These are phyloP conservation scores for Aurelia sp. DNA, from an alignment of 30 jellyfish, hydroid and myxozoan genomes.

Conservation along the genomic window DNA sequence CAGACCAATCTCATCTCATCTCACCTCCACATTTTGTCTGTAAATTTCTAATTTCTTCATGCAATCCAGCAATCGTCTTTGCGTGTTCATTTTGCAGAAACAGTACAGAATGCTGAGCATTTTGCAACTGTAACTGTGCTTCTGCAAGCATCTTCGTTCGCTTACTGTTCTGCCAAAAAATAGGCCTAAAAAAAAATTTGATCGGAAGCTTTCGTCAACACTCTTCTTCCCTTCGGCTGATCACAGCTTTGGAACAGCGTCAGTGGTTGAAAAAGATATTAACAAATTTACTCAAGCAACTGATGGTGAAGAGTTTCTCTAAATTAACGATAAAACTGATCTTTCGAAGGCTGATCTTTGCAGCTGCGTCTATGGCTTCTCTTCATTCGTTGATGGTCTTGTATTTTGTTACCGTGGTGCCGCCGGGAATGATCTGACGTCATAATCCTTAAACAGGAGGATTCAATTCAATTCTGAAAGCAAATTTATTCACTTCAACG, in stretches of 20 bases:
- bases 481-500: no score
- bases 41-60: slow-evolving; percentile 65
- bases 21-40: slow-evolving; percentile 73
- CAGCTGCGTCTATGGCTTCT: slow-evolving; percentile 1
- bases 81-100: slow-evolving; percentile 78
- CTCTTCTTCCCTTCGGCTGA: no score
- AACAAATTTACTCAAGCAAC: no score
- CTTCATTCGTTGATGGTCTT: not conserved
- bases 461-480: no score
- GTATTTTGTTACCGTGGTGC: slow-evolving; percentile 23
- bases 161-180: not conserved
- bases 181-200: not conserved
- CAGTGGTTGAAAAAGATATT: no score
- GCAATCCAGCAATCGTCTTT: slow-evolving; percentile 62
- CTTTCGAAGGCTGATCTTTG: not conserved
- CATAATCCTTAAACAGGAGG: not conserved
- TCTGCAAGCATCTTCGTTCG: slow-evolving; percentile 45
- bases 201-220: no score
- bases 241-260: no score
- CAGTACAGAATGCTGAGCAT: slow-evolving; percentile 76
- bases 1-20: not conserved
- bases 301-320: no score
- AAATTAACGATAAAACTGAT: no score
- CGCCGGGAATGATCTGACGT: slow-evolving; percentile 35
- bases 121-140: slow-evolving; percentile 62